Base-by-base conservation (phyloP, 2,113 vertebrate genomes). In the Hemichromis elongatus region DNA sequence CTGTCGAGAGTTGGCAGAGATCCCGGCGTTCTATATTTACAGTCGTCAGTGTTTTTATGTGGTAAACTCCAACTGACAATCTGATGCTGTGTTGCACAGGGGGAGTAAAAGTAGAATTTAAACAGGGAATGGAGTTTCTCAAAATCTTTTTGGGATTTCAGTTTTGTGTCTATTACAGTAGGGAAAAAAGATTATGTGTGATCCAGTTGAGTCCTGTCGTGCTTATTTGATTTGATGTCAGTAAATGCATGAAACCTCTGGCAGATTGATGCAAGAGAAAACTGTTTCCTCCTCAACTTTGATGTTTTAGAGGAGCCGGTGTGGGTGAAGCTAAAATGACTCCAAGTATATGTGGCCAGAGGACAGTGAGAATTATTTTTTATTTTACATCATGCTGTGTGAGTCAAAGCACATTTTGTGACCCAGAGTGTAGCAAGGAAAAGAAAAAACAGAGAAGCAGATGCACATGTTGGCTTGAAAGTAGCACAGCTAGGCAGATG, bases 21-120 rank as follows among this genome's bases (percentile, higher is more conserved):
- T 77, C 80, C 86, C 61, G 30, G 78, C 24, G 4, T 81, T 68
- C 50, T 79, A 59, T 80, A 79, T 84, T 91, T 81, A 85, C 79
- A 80, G 35, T 78, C 73, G 16, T 88, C 82, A 40, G 86, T 87
- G 61, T 81, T 88, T 88, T 90, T 57, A 83, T 79, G 85, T 16
- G n/a, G 54, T 79, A 79, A 85, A 88, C 80, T 81, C 40, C 78
- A 83, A 18, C 89, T 83, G 90, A 87, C 83, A 80, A 70, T 68
- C 55, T 55, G 77, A 37, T 79, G 45, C 75, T 77, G 10, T 30
- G 7, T 81, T 80, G 56, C 68, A 75, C 3, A 75, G 7, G 42
- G 57, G 56, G 80, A 18, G 21, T 45, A 21, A 70, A 82, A 56
- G 61, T 78, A 37, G 52, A 8, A 81, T 87, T 80, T 75, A 70